Percentiles rank a stretch among this genome's conserved stretches.
Evolutionary conservation across 2,113 vertebrate genomes (phyloP).

Genomic region (Carlito syrichta): DNA sequence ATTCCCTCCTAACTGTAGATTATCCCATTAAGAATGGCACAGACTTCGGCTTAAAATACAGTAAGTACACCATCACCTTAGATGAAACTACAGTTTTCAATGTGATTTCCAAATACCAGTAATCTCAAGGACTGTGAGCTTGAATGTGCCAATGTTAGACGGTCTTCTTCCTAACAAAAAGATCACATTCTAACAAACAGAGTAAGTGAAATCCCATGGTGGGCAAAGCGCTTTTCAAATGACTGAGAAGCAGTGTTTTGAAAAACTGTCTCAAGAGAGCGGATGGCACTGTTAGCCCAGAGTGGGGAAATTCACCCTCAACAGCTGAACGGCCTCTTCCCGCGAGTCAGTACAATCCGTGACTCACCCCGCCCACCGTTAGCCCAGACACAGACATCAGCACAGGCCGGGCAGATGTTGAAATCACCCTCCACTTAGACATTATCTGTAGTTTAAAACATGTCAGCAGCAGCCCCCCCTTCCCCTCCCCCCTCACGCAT

Average conservation of each 20-base stretch:
- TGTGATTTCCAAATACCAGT: conserved; percentile 4
- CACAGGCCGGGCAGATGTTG: conserved; percentile 21
- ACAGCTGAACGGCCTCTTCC: conserved; percentile 34
- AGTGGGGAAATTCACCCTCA: conserved; percentile 43
- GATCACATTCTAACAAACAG: background rate
- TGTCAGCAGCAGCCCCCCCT: background rate
- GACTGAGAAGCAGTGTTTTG: background rate
- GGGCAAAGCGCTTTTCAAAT: background rate
- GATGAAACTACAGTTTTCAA: background rate
- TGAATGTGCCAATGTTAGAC: background rate
- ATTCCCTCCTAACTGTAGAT: background rate
- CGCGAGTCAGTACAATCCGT: conserved; percentile 23
- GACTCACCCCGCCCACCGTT: conserved; percentile 44
- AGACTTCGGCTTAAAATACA: background rate
- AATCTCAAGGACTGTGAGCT: background rate
- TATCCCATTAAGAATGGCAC: background rate
- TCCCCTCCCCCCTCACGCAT: too few species aligned
- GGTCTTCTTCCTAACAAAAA: background rate
- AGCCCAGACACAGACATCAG: background rate
- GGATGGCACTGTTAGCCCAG: background rate
- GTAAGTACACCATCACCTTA: background rate
- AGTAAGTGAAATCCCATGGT: background rate
- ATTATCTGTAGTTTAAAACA: background rate
- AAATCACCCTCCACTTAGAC: conserved; percentile 2
- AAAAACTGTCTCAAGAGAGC: background rate